A percentile compares a stretch with the other conserved stretches of the same genome.
phyloP scores from a whole-genome alignment of 37 sponge, comb jelly and placozoan species.

The Ianthella basta region DNA sequence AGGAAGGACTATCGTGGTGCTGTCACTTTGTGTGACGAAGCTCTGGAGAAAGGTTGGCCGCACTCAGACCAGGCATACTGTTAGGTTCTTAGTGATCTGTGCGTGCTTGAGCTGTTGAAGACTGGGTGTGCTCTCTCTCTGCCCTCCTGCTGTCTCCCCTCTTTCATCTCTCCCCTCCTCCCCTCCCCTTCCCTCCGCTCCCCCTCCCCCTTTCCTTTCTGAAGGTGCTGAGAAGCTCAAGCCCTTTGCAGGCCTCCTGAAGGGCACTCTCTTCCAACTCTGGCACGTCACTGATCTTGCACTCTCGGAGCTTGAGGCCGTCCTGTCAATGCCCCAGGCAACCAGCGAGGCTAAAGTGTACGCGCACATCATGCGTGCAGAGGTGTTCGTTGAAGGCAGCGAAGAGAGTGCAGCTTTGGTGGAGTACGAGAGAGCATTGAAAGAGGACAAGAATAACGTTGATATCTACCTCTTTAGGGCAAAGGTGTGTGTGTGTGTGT shows the following conservation, averaged over 20 bases:
- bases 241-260: neutral
- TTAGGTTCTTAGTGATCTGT: neutral
- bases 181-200: neutral
- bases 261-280: conserved; percentile 6
- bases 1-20: conserved; percentile 24
- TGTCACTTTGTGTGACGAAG: conserved; percentile 40
- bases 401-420: neutral
- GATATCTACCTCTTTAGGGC: conserved; percentile 66
- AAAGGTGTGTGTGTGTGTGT: conserved; percentile 34
- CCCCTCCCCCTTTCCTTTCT: neutral
- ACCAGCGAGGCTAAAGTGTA: neutral
- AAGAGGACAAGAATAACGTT: conserved; percentile 25
- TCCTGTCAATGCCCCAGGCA: neutral
- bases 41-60: conserved; percentile 44
- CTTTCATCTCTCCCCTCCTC: neutral
- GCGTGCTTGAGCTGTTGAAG: no score
- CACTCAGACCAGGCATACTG: neutral
- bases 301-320: neutral
- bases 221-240: neutral
- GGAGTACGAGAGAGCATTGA: conserved; percentile 39
- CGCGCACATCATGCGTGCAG: conserved; percentile 3
- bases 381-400: neutral
- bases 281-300: neutral
- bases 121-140: neutral
- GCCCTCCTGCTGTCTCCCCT: neutral